Evolutionary conservation across 1,140 invertebrate species (phyloP).

Genomic region (Goniozus legneri): DNA sequence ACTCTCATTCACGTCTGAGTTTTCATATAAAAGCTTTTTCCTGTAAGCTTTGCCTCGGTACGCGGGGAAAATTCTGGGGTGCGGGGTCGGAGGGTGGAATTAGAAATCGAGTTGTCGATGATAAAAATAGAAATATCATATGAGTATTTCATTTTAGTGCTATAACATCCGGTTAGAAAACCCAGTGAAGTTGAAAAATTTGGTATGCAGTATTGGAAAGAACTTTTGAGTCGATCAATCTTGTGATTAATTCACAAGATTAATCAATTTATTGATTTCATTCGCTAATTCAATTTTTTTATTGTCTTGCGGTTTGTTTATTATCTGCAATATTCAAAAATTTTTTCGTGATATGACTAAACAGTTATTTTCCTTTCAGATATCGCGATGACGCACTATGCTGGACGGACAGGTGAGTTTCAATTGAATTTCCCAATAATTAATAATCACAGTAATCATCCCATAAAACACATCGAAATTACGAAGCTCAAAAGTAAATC

Average conservation of each 20-base stretch:
- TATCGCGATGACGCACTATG: constrained; percentile 74
- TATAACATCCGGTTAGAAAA: too few species aligned
- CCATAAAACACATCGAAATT: too few species aligned
- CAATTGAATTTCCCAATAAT: too few species aligned
- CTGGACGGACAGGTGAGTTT: constrained; percentile 75
- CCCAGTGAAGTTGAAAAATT: too few species aligned
- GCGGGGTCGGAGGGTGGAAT: too few species aligned
- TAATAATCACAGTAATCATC: too few species aligned
- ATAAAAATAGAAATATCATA: background rate
- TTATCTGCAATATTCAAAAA: background rate
- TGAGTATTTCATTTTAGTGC: background rate
- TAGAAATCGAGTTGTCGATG: too few species aligned
- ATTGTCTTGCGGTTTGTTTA: background rate
- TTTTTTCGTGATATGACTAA: too few species aligned
- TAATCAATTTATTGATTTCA: background rate
- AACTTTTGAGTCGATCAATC: too few species aligned
- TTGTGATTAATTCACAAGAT: background rate
- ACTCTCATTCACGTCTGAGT: constrained; percentile 47
- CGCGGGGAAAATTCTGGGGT: too few species aligned
- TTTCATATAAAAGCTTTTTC: constrained; percentile 56
- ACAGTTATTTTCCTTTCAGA: constrained; percentile 56
- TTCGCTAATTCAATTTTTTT: background rate
- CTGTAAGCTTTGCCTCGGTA: constrained; percentile 40
- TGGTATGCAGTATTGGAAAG: too few species aligned
- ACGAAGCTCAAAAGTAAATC: too few species aligned